A percentile compares a stretch with the other conserved stretches of the same genome.
phyloP scores from a whole-genome alignment of 2,113 vertebrate species.

The Erinaceus europaeus region DNA sequence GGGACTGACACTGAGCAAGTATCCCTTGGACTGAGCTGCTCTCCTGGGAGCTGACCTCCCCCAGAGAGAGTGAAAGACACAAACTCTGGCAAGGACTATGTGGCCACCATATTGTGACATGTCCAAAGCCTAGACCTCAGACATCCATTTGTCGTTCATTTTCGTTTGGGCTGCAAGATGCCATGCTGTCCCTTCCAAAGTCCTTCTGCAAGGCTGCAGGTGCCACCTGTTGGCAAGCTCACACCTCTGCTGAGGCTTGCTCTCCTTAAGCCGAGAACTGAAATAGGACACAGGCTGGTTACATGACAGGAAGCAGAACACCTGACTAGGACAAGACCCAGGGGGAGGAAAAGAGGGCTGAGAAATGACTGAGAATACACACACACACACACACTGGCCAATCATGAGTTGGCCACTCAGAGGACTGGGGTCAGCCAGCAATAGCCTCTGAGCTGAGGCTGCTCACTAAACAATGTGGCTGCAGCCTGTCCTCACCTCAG shows the following conservation, averaged over 20 bases:
- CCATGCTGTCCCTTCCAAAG: background rate
- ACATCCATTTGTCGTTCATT: background rate
- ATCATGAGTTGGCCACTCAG: background rate
- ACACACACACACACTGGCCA: slow-evolving; percentile 28
- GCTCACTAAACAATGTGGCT: background rate
- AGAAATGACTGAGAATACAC: no score
- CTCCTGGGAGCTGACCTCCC: background rate
- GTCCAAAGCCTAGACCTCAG: background rate
- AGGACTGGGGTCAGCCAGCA: background rate
- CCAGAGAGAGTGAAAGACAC: background rate
- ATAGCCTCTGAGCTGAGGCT: background rate
- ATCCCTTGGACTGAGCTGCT: background rate
- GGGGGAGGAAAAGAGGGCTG: slow-evolving; percentile 61
- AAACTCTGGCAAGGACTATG: background rate
- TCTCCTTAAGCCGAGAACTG: slow-evolving; percentile 48
- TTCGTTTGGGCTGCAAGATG: background rate
- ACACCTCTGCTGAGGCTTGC: slow-evolving; percentile 33
- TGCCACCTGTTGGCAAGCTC: no score
- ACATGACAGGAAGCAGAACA: slow-evolving; percentile 62
- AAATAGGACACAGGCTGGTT: slow-evolving; percentile 62
- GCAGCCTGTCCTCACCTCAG: background rate
- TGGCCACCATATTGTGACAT: no score
- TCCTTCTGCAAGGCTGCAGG: no score
- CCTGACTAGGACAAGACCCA: slow-evolving; percentile 72
- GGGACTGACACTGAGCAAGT: background rate